phyloP scores from a whole-genome alignment of 2,888 invertebrate species.

The Limnephilus auricula region DNA sequence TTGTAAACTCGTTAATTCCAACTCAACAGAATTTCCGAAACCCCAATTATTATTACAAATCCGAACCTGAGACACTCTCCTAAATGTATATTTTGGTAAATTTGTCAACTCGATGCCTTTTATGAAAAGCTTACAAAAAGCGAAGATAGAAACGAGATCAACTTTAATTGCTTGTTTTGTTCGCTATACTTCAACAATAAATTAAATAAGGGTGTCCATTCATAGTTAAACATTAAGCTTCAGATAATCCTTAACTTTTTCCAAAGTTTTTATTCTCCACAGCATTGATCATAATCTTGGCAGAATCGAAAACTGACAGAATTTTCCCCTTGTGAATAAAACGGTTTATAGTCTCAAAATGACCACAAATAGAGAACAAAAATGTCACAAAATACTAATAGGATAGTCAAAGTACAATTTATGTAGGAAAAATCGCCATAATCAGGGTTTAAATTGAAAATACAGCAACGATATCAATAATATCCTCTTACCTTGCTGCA shows the following conservation, averaged over 20 bases:
- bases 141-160: neutral
- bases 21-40: conserved; percentile 20
- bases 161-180: neutral
- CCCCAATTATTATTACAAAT: conserved; percentile 20
- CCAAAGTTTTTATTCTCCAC: neutral
- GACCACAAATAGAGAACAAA: neutral
- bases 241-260: neutral
- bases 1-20: conserved; percentile 35
- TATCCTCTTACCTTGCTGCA: conserved; percentile 89
- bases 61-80: neutral
- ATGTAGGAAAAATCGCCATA: neutral
- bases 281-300: neutral
- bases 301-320: neutral
- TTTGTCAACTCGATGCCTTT: neutral
- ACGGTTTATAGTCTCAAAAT: neutral
- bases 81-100: neutral
- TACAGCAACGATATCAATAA: neutral
- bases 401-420: neutral
- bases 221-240: neutral
- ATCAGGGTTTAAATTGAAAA: neutral
- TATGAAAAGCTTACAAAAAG: neutral
- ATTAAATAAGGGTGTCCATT: neutral
- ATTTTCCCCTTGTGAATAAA: neutral
- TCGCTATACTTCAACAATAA: neutral
- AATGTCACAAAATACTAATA: neutral